Evolutionary conservation across 2,888 invertebrate genomes (phyloP).

Genomic region (Nudaria mundana): DNA sequence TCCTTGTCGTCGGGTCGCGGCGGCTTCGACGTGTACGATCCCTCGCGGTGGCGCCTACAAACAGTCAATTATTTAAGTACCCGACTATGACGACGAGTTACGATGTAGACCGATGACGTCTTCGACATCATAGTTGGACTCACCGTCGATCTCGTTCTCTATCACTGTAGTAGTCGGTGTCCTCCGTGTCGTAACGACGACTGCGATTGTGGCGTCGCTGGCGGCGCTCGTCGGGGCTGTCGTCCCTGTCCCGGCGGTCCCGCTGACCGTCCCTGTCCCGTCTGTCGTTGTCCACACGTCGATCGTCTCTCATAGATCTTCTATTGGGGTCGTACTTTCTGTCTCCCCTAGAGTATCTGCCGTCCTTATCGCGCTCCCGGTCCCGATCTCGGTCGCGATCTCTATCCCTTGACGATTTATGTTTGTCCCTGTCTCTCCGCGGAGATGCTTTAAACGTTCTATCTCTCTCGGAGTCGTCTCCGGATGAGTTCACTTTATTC

Average conservation of each 20-base stretch:
- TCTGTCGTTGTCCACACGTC: slow-evolving; percentile 55
- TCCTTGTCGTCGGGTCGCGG: slow-evolving; percentile 65
- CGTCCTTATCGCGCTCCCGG: slow-evolving; percentile 47
- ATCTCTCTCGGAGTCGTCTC: slow-evolving; percentile 71
- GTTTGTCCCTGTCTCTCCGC: slow-evolving; percentile 58
- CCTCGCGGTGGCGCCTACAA: slow-evolving; percentile 73
- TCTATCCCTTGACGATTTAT: slow-evolving; percentile 47
- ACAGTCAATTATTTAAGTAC: neutral
- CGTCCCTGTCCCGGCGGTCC: slow-evolving; percentile 45
- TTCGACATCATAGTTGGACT: no score
- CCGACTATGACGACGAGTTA: no score
- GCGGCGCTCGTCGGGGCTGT: slow-evolving; percentile 56
- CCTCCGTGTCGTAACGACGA: slow-evolving; percentile 83
- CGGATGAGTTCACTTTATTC: slow-evolving; percentile 60
- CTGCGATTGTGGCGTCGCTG: slow-evolving; percentile 61
- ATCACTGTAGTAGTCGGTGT: slow-evolving; percentile 86
- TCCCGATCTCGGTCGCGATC: slow-evolving; percentile 51
- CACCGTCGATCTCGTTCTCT: slow-evolving; percentile 80
- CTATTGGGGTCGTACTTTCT: slow-evolving; percentile 57
- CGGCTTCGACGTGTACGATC: slow-evolving; percentile 70
- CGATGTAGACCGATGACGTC: no score
- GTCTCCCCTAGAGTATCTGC: slow-evolving; percentile 57
- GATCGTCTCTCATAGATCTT: slow-evolving; percentile 48
- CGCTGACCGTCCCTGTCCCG: slow-evolving; percentile 40
- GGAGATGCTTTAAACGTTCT: slow-evolving; percentile 60